These are phyloP conservation scores for Acestrorhynchus altus DNA, from an alignment of 2,797 vertebrate species.

Conservation along the genomic window DNA sequence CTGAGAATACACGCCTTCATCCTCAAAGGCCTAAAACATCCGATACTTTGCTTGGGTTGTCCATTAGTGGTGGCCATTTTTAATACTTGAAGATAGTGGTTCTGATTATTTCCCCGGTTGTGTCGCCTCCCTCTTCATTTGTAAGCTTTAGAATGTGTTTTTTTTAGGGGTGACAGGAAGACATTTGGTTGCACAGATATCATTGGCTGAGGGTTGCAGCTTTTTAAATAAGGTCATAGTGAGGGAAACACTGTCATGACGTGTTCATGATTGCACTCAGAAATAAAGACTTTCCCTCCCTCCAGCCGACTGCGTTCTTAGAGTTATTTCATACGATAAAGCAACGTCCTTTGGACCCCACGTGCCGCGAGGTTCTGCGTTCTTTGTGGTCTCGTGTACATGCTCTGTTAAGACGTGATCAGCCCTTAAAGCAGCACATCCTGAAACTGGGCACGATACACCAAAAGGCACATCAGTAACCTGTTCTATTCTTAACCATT, in stretches of 20 bases:
- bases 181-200: constrained; percentile 28
- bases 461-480: too few species aligned
- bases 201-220: constrained; percentile 41
- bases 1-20: background rate
- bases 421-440: too few species aligned
- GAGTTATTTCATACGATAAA: too few species aligned
- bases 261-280: constrained; percentile 66
- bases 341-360: too few species aligned
- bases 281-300: constrained; percentile 59
- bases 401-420: too few species aligned
- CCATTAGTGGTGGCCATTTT: constrained; percentile 8
- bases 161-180: constrained; percentile 11
- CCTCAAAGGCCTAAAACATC: background rate
- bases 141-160: constrained; percentile 10
- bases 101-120: constrained; percentile 10
- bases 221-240: constrained; percentile 42
- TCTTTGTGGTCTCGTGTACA: too few species aligned
- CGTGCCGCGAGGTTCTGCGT: too few species aligned
- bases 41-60: background rate
- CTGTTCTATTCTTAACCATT: too few species aligned
- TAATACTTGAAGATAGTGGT: constrained; percentile 29
- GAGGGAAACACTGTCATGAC: constrained; percentile 45
- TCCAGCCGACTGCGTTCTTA: constrained; percentile 23
- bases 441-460: too few species aligned
- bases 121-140: background rate